These are phyloP conservation scores for Gandaritis pyraliata DNA, from an alignment of 2,888 invertebrate genomes.

Conservation along the genomic window DNA sequence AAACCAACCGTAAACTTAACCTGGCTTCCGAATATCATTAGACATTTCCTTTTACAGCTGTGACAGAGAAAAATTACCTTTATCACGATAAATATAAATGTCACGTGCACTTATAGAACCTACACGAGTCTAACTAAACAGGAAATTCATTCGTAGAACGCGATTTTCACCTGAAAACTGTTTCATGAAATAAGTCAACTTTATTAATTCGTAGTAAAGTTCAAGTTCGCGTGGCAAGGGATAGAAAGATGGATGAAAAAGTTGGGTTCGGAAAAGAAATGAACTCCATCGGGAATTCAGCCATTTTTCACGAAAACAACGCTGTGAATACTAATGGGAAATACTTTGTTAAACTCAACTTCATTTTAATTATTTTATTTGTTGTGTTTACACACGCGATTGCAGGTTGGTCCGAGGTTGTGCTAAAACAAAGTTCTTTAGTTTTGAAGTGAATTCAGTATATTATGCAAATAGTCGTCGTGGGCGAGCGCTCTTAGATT, in stretches of 20 bases:
- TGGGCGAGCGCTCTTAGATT: too few relatives aligned
- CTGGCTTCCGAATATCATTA: slow-evolving; percentile 61
- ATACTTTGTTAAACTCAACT: slow-evolving; percentile 41
- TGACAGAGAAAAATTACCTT: slow-evolving; percentile 49
- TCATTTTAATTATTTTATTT: slow-evolving; percentile 20
- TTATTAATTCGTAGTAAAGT: slow-evolving; percentile 34
- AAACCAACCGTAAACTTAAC: slow-evolving; percentile 48
- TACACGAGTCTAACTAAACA: slow-evolving; percentile 44
- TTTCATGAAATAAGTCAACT: neutral
- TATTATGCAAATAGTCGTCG: too few relatives aligned
- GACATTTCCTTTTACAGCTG: slow-evolving; percentile 38
- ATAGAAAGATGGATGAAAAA: slow-evolving; percentile 34
- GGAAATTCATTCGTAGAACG: slow-evolving; percentile 31
- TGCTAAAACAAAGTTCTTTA: too few relatives aligned
- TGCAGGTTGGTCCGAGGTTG: too few relatives aligned
- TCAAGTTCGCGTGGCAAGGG: slow-evolving; percentile 23
- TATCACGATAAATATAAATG: slow-evolving; percentile 45
- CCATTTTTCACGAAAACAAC: slow-evolving; percentile 69
- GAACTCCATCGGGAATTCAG: slow-evolving; percentile 57
- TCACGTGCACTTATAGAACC: slow-evolving; percentile 39
- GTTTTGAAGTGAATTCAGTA: too few relatives aligned
- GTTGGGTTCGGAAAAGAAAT: slow-evolving; percentile 51
- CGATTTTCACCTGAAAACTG: slow-evolving; percentile 5
- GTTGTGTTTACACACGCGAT: slow-evolving; percentile 2
- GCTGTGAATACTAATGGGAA: slow-evolving; percentile 63